Evolutionary conservation across 2,113 vertebrate species (phyloP).

Genomic region (Dicaeum eximium): DNA sequence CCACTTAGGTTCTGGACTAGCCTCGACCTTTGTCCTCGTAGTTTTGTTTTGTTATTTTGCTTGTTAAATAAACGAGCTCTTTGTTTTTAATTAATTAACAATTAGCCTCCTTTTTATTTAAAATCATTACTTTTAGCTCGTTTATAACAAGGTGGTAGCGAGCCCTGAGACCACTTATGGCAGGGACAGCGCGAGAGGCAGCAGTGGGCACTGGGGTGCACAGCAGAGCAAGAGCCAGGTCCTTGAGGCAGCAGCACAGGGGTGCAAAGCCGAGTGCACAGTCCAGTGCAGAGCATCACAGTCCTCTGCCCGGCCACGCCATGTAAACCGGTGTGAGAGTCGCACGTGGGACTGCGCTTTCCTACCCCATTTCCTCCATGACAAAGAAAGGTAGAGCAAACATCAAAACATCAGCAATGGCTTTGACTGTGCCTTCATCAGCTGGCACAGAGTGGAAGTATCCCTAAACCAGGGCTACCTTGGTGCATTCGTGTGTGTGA

Average conservation of each 20-base stretch:
- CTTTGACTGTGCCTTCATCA: not conserved
- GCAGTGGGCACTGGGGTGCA: not conserved
- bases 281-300: too few species aligned
- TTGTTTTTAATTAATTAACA: too few species aligned
- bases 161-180: not conserved
- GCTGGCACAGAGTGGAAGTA: accelerated
- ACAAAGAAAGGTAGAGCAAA: not conserved
- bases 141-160: too few species aligned
- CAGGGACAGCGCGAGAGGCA: not conserved
- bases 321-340: not conserved
- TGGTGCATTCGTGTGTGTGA: not conserved
- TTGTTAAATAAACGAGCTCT: too few species aligned
- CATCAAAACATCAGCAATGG: not conserved
- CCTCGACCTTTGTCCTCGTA: too few species aligned
- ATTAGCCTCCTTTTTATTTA: too few species aligned
- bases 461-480: not conserved
- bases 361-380: not conserved
- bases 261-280: not conserved
- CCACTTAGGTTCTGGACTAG: too few species aligned
- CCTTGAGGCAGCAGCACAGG: not conserved
- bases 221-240: not conserved
- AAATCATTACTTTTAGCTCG: too few species aligned
- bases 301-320: not conserved
- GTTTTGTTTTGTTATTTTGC: too few species aligned
- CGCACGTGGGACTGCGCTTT: accelerated